phyloP scores from a whole-genome alignment of 2,797 vertebrate species.

The Pangasius djambal region DNA sequence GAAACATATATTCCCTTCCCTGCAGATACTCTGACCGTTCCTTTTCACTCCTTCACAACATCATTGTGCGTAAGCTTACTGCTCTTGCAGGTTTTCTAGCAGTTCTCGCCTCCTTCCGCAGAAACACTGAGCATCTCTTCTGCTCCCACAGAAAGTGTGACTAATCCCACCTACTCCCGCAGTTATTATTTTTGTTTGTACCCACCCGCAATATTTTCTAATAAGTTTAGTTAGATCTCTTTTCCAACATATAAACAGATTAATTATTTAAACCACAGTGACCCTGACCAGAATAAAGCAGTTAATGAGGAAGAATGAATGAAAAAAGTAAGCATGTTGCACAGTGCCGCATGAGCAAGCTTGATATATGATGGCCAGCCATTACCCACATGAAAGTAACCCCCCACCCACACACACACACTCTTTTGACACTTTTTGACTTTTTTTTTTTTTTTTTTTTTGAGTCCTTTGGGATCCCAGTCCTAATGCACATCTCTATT shows the following conservation, averaged over 20 bases:
- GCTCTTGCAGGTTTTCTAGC: background rate
- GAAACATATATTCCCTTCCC: background rate
- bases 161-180: background rate
- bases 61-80: background rate
- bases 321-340: background rate
- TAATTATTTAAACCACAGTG: background rate
- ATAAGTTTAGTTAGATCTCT: background rate
- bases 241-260: background rate
- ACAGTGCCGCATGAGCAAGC: background rate
- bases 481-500: background rate
- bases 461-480: background rate
- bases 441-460: too few species aligned
- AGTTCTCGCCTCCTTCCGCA: background rate
- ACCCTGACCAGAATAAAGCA: background rate
- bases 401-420: too few species aligned
- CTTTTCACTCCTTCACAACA: conserved; percentile 1
- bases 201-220: background rate
- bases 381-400: background rate
- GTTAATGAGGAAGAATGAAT: background rate
- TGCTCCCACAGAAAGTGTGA: conserved; percentile 9
- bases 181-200: background rate
- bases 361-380: background rate
- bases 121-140: background rate
- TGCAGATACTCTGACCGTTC: background rate
- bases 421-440: background rate